Percentiles rank a stretch among this genome's conserved stretches.
Evolutionary conservation across 2,797 vertebrate genomes (phyloP).

Genomic region (Rhodeus uyekii): DNA sequence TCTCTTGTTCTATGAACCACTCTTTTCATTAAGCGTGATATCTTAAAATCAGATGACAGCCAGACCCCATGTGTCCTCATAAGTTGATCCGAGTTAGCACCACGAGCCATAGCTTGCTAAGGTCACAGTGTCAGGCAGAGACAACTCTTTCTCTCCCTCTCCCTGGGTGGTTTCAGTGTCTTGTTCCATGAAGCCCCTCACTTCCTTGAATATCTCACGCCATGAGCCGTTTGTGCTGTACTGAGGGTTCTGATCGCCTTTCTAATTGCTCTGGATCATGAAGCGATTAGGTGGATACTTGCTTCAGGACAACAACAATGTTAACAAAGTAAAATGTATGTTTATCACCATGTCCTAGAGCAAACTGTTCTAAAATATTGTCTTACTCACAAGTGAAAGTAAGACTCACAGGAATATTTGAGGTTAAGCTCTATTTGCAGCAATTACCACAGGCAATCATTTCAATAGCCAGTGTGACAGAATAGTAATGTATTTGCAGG

Average conservation of each 20-base stretch:
- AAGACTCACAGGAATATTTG: neutral
- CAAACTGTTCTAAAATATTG: neutral
- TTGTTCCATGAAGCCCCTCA: constrained; percentile 6
- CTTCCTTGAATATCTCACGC: neutral
- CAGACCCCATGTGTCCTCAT: neutral
- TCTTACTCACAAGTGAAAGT: neutral
- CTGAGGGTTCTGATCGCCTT: neutral
- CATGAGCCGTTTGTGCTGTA: neutral
- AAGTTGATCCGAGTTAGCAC: neutral
- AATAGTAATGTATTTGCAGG: neutral
- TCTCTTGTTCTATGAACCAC: neutral
- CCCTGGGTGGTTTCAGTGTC: neutral
- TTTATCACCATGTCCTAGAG: constrained; percentile 15
- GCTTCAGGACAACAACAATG: neutral
- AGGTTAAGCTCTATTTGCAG: neutral
- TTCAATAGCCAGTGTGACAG: neutral
- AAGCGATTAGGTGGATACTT: neutral
- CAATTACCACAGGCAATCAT: neutral
- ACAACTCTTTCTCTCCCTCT: neutral
- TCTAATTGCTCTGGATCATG: neutral
- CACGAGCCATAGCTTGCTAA: neutral
- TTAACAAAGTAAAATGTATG: neutral
- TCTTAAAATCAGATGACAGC: constrained; percentile 1
- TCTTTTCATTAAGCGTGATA: neutral
- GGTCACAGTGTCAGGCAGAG: constrained; percentile 7